phyloP scores from a whole-genome alignment of 2,797 vertebrate species.

The Malurus splendens region DNA sequence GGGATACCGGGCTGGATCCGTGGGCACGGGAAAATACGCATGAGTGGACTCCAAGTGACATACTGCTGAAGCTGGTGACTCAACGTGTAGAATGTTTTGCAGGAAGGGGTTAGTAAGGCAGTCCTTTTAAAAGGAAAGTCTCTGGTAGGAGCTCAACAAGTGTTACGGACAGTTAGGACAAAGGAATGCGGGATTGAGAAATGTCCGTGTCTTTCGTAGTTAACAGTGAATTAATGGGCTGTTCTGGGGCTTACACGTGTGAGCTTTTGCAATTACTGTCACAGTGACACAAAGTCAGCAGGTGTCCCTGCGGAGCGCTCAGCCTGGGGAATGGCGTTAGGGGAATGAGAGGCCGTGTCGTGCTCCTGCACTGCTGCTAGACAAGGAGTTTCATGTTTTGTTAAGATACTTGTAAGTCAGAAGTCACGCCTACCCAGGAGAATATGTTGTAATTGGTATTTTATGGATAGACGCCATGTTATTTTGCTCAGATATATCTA shows the following conservation, averaged over 20 bases:
- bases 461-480: not conserved
- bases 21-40: rapidly evolving
- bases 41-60: not conserved
- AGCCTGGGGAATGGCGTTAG: not conserved
- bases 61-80: not conserved
- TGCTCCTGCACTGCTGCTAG: not conserved
- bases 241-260: not conserved
- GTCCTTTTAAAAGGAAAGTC: not conserved
- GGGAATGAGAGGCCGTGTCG: not conserved
- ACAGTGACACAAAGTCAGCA: not conserved
- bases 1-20: rapidly evolving
- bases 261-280: not conserved
- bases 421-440: not conserved
- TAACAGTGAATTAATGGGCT: not conserved
- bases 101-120: not conserved
- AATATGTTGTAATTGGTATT: not conserved
- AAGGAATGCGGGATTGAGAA: not conserved
- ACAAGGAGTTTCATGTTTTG: not conserved
- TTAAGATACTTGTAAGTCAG: not conserved
- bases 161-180: not conserved
- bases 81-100: not conserved
- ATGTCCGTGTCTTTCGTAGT: not conserved
- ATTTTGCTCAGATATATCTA: not conserved
- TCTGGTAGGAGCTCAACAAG: not conserved
- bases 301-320: not conserved